Conservation (phyloP, 2,888 invertebrate species). For the Lepidochrysops patricia region DNA sequence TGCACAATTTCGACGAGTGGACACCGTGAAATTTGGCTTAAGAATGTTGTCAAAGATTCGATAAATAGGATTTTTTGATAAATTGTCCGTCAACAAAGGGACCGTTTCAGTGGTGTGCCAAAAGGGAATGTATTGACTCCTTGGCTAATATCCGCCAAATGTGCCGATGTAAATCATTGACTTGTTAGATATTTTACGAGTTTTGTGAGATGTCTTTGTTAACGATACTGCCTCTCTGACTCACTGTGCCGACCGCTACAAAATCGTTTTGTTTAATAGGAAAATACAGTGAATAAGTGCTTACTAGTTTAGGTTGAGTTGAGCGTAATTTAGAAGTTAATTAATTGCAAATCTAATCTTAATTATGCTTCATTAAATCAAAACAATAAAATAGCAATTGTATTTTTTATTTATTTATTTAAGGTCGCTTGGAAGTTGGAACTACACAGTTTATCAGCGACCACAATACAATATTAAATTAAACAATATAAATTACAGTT, state of each 20-base stretch:
- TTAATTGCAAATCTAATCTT: too few relatives aligned
- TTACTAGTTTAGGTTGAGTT: too few relatives aligned
- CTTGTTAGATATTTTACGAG: background rate
- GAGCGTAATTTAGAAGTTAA: too few relatives aligned
- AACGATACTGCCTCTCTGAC: background rate
- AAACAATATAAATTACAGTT: too few relatives aligned
- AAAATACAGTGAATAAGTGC: too few relatives aligned
- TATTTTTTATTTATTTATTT: too few relatives aligned
- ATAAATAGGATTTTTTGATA: conserved; percentile 62
- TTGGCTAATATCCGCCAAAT: conserved; percentile 6
- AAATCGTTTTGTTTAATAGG: background rate
- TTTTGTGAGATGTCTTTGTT: background rate
- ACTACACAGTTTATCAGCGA: too few relatives aligned
- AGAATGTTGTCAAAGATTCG: conserved; percentile 49
- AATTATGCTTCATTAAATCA: too few relatives aligned
- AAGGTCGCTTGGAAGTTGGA: too few relatives aligned
- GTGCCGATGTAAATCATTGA: background rate
- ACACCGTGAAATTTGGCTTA: conserved; percentile 57
- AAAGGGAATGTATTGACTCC: conserved; percentile 9
- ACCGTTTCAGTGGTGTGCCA: conserved; percentile 38
- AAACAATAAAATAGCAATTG: too few relatives aligned
- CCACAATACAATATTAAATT: too few relatives aligned
- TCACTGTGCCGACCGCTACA: background rate
- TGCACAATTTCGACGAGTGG: conserved; percentile 41
- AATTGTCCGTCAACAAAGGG: conserved; percentile 62